Base-by-base conservation (phyloP, 2,113 vertebrate species). In the Cardinalis cardinalis region DNA sequence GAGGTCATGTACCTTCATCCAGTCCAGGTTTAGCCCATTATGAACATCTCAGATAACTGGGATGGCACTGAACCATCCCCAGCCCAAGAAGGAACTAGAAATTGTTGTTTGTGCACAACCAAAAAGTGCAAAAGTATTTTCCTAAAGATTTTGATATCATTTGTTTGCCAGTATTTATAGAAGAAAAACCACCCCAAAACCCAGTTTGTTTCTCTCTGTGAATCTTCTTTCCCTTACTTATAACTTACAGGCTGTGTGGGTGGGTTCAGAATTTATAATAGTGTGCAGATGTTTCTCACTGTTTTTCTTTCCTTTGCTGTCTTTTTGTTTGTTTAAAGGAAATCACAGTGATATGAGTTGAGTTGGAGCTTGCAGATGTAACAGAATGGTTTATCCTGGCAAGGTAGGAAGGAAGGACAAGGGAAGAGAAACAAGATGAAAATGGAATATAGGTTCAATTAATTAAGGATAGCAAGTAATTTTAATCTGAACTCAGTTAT, bases 271-370 rank as follows among this genome's bases (percentile, higher is more conserved):
- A 85, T 87, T 94, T 84, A 21, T 96, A 97, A 97, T 96, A 71
- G 94, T 83, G 93, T 93, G 92, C 97, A 97, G 94, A 97, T 96
- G 95, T 84, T 90, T 95, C 89, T 93, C 81, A 44, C 52, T 96
- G 94, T 93, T 97, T 96, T 95, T 89, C 94, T 84, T 83, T 91
- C 85, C 55, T 94, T 96, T 72, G 26, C 89, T 95, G 94, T 95
- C 95, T 90, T 85, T 81, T 82, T 96, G 88, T 95, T 97, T 97
- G 90, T 94, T 96, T 96, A 92, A 96, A 96, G 88, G 95, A 97
- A 97, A 95, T 96, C 92, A 89, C 89, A 88, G 91, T 93, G 95
- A 88, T 96, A 82, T 95, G 90, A 95, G 77, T 93, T 71, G 80
- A 91, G 84, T 65, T 89, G 87, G 92, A 94, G 74, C 91, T 84